Evolutionary conservation across 2,888 invertebrate species (phyloP).

Genomic region (Odontothrips loti): DNA sequence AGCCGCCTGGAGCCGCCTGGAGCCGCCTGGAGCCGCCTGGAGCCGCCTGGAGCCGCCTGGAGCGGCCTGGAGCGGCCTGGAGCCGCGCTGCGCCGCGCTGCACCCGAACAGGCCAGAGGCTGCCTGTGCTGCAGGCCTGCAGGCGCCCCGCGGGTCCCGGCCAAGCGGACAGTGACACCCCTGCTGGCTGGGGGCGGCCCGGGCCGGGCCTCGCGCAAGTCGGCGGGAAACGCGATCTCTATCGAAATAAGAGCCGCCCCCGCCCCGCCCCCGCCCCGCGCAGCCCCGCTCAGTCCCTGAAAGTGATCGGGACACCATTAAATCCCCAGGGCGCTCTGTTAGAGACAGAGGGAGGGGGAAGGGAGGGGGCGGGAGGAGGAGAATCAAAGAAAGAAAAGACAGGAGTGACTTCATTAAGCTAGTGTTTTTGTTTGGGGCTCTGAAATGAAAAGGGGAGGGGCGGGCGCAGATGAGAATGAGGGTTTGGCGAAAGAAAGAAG

Average conservation of each 20-base stretch:
- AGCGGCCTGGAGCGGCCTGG: too few species aligned
- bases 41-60: too few species aligned
- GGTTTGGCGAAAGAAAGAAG: not conserved
- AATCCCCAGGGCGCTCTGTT: not conserved
- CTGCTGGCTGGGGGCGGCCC: not conserved
- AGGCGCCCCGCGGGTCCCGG: not conserved
- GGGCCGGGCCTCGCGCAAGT: not conserved
- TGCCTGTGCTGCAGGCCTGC: not conserved
- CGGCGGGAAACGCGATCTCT: too few species aligned
- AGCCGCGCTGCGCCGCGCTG: too few species aligned
- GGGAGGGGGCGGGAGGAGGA: not conserved
- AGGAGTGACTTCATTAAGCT: conserved; percentile 3
- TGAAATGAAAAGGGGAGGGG: not conserved
- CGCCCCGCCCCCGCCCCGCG: not conserved
- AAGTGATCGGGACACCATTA: conserved; percentile 13
- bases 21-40: too few species aligned
- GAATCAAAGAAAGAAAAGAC: conserved; percentile 3
- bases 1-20: too few species aligned
- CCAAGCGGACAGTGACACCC: not conserved
- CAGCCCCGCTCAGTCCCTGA: not conserved
- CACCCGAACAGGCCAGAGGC: too few species aligned
- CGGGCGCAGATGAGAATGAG: not conserved
- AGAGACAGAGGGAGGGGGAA: too few species aligned
- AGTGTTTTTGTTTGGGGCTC: conserved; percentile 16
- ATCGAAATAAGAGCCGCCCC: not conserved